phyloP scores from a whole-genome alignment of 2,797 vertebrate species.

The Malacoctenus gilli region DNA sequence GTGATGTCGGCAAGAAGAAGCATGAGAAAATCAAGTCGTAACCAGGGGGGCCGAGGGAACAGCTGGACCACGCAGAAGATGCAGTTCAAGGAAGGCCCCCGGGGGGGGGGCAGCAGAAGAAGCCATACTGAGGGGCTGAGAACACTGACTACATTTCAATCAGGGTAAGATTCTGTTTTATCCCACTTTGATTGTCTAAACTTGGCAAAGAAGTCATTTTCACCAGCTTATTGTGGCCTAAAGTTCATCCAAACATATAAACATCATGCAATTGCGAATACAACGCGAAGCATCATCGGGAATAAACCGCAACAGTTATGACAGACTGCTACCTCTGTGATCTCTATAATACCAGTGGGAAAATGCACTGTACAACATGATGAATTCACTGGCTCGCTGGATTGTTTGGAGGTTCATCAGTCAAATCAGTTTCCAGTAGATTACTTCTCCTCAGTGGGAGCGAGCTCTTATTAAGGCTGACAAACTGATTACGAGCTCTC shows the following conservation, averaged over 20 bases:
- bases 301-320: slow-evolving; percentile 22
- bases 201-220: too few species aligned
- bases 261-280: slow-evolving; percentile 10
- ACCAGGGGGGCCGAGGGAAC: too few species aligned
- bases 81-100: too few species aligned
- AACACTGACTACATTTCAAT: too few species aligned
- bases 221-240: neutral
- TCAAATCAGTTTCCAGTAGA: slow-evolving; percentile 69
- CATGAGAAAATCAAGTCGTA: too few species aligned
- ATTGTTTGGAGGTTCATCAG: slow-evolving; percentile 69
- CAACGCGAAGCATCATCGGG: slow-evolving; percentile 21
- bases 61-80: too few species aligned
- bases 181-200: neutral
- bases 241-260: neutral
- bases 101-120: too few species aligned
- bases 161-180: too few species aligned
- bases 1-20: too few species aligned
- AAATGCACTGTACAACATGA: slow-evolving; percentile 63
- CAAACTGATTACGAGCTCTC: slow-evolving; percentile 60
- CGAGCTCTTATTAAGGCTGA: slow-evolving; percentile 62
- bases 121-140: too few species aligned
- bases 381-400: slow-evolving; percentile 55
- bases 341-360: slow-evolving; percentile 34
- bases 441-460: slow-evolving; percentile 62
- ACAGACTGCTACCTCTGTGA: slow-evolving; percentile 33